Conservation (phyloP, 1,140 invertebrate genomes). For the Hypothenemus hampei region DNA sequence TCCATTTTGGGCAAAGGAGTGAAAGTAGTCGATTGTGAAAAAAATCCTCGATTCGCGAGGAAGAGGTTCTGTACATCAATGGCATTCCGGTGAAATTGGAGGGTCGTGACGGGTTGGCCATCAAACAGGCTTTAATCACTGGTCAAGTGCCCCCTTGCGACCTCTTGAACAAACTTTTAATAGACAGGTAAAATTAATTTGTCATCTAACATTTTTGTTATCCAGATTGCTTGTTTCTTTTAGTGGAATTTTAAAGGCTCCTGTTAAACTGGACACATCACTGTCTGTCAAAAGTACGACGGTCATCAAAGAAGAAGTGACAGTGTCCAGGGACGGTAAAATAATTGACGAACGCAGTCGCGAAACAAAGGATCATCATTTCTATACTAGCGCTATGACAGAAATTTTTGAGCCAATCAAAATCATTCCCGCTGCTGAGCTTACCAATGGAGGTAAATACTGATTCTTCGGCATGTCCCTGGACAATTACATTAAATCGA, state of each 20-base stretch:
- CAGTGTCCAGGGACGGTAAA: conserved; percentile 62
- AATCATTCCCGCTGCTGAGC: conserved; percentile 47
- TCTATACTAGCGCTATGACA: conserved; percentile 61
- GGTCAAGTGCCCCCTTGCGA: conserved; percentile 69
- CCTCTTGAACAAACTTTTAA: conserved; percentile 66
- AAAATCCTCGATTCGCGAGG: conserved; percentile 67
- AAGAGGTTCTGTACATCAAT: conserved; percentile 70
- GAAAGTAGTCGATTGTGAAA: conserved; percentile 71
- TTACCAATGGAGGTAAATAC: conserved; percentile 32
- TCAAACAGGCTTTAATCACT: conserved; percentile 63
- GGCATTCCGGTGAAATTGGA: conserved; percentile 66
- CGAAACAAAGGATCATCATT: conserved; percentile 70
- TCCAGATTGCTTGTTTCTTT: no score
- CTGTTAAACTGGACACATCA: conserved; percentile 67
- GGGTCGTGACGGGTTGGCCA: conserved; percentile 64
- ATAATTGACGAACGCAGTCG: conserved; percentile 66
- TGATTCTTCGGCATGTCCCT: not conserved
- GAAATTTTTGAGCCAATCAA: conserved; percentile 65
- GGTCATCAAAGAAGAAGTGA: conserved; percentile 68
- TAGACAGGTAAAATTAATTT: conserved; percentile 54
- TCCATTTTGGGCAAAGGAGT: conserved; percentile 69
- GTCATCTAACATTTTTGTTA: no score
- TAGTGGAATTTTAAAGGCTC: conserved; percentile 58
- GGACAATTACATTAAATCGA: not conserved
- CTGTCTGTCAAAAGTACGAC: conserved; percentile 68